phyloP scores from a whole-genome alignment of 2,113 vertebrate genomes.

The Haliaeetus leucogaster region DNA sequence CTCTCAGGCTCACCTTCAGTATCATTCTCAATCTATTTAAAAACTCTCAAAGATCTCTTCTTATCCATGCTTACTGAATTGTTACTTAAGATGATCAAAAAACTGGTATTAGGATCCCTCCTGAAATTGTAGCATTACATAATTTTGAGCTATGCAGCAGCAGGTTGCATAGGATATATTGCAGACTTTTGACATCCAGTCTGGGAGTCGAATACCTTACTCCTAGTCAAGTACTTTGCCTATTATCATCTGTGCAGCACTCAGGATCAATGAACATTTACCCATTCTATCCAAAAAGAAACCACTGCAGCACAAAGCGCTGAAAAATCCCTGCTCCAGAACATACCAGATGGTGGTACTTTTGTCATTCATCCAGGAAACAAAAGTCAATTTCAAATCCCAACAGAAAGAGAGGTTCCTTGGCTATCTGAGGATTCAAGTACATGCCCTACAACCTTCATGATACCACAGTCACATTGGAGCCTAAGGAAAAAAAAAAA shows the following conservation, averaged over 20 bases:
- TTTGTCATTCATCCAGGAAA: neutral
- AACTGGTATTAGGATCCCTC: neutral
- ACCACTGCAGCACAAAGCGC: neutral
- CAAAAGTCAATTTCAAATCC: neutral
- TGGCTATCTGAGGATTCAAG: neutral
- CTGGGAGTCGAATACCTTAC: neutral
- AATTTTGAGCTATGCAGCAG: neutral
- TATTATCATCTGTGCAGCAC: neutral
- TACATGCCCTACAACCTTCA: neutral
- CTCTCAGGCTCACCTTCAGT: neutral
- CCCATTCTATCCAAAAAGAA: neutral
- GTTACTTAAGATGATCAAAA: neutral
- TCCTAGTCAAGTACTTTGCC: neutral
- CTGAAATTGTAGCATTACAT: neutral
- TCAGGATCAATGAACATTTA: neutral
- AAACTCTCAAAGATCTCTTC: neutral
- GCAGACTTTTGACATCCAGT: neutral
- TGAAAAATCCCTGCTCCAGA: neutral
- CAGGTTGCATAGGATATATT: neutral
- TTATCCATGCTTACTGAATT: neutral
- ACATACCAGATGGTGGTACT: neutral
- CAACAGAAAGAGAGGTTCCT: neutral
- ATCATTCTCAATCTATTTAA: neutral
- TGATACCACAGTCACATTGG: neutral
- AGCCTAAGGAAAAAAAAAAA: neutral